phyloP scores from a whole-genome alignment of 1,140 invertebrate genomes.

The Matsumurasca onukii region DNA sequence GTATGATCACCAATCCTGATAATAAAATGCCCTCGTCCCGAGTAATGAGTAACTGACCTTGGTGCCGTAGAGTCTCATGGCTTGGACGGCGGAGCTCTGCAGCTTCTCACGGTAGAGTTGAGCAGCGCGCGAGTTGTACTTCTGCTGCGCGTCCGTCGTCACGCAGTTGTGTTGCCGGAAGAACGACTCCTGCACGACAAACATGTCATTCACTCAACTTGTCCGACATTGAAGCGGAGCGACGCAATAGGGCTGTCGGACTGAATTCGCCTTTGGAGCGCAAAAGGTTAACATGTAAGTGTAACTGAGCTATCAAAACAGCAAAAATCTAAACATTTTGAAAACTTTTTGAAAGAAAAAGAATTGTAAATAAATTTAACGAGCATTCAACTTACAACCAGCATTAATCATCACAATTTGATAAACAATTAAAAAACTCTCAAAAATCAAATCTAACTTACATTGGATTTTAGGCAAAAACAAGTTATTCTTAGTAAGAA shows the following conservation, averaged over 20 bases:
- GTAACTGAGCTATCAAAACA: background rate
- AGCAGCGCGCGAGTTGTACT: conserved; percentile 96
- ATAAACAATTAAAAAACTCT: no score
- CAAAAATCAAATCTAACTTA: no score
- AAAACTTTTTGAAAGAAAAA: background rate
- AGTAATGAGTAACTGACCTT: no score
- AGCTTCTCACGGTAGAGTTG: conserved; percentile 90
- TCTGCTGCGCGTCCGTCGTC: conserved; percentile 92
- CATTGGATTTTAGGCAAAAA: no score
- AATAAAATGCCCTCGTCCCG: no score
- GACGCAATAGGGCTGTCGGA: no score
- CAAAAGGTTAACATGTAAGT: background rate
- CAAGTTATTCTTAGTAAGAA: no score
- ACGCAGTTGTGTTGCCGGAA: conserved; percentile 93
- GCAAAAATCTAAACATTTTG: background rate
- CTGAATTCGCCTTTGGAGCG: background rate
- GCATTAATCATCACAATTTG: no score
- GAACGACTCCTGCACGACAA: conserved; percentile 74
- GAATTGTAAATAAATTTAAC: background rate
- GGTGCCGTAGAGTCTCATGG: conserved; percentile 85
- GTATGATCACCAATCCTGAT: no score
- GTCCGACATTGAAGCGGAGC: no score
- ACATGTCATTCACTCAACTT: background rate
- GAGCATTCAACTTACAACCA: no score
- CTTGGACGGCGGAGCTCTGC: conserved; percentile 72